Conservation (phyloP, 2,113 vertebrate species). For the Platysteira castanea region DNA sequence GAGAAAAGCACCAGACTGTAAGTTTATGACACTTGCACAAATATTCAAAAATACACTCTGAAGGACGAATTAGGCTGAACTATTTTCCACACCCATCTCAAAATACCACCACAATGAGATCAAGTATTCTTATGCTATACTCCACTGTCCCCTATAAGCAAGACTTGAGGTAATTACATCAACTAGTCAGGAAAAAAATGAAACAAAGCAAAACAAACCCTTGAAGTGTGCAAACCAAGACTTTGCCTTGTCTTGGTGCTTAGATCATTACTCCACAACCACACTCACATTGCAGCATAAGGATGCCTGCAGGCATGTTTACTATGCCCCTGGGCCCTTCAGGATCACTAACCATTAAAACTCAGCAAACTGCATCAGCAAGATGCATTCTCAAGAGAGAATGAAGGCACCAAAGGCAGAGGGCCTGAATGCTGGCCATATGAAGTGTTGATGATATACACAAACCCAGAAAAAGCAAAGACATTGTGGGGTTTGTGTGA, state of each 20-base stretch:
- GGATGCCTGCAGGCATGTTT: not conserved
- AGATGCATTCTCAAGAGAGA: not conserved
- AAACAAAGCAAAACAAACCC: too few species aligned
- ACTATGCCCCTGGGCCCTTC: not conserved
- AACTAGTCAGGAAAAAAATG: not conserved
- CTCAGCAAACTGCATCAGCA: not conserved
- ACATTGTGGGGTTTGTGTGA: not conserved
- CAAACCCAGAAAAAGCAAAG: not conserved
- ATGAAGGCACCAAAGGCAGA: not conserved
- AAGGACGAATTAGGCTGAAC: not conserved
- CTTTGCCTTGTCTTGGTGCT: not conserved
- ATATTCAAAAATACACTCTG: not conserved
- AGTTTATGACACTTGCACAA: not conserved
- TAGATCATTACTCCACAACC: not conserved
- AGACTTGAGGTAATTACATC: fast-evolving
- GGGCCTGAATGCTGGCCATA: not conserved
- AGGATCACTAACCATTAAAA: not conserved
- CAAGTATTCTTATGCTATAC: not conserved
- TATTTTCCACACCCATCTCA: not conserved
- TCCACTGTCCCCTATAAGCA: not conserved
- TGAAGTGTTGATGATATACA: not conserved
- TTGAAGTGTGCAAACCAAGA: not conserved
- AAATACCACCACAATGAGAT: not conserved
- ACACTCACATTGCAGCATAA: not conserved
- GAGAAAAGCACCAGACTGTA: not conserved